Evolutionary conservation across 2,797 vertebrate species (phyloP).

Genomic region (Poecile montanus): DNA sequence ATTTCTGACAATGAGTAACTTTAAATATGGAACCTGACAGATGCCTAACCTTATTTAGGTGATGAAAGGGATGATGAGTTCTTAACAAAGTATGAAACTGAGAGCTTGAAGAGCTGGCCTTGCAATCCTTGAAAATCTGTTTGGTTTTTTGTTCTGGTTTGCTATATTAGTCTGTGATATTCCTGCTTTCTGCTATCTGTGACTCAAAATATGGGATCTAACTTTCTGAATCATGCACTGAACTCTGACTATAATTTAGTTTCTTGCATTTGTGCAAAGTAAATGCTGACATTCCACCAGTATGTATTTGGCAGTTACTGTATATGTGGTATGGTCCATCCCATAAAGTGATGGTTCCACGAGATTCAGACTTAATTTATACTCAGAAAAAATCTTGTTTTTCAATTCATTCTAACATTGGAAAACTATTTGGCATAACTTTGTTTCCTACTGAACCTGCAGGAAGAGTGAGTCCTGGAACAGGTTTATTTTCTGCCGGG

Average conservation of each 20-base stretch:
- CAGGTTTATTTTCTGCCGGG: background rate
- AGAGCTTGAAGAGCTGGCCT: background rate
- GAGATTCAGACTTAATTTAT: background rate
- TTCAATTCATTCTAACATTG: background rate
- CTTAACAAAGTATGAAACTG: background rate
- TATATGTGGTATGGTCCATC: background rate
- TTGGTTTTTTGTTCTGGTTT: background rate
- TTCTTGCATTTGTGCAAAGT: background rate
- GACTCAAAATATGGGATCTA: background rate
- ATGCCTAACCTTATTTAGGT: background rate
- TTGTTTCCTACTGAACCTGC: background rate
- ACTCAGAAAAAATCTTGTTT: background rate
- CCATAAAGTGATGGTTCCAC: background rate
- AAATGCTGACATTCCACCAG: background rate
- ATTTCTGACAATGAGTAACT: constrained; percentile 11
- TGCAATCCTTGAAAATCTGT: background rate
- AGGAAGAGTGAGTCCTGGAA: background rate
- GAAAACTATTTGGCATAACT: background rate
- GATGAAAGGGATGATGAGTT: constrained; percentile 11
- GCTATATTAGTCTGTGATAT: background rate
- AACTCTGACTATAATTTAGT: background rate
- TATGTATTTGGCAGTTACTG: background rate
- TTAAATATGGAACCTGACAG: constrained; percentile 16
- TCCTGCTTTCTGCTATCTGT: background rate
- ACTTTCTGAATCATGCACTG: background rate